Percentiles rank a stretch among this genome's conserved stretches.
Conservation (phyloP, 2,888 invertebrate genomes). For the Cetonia aurata region DNA sequence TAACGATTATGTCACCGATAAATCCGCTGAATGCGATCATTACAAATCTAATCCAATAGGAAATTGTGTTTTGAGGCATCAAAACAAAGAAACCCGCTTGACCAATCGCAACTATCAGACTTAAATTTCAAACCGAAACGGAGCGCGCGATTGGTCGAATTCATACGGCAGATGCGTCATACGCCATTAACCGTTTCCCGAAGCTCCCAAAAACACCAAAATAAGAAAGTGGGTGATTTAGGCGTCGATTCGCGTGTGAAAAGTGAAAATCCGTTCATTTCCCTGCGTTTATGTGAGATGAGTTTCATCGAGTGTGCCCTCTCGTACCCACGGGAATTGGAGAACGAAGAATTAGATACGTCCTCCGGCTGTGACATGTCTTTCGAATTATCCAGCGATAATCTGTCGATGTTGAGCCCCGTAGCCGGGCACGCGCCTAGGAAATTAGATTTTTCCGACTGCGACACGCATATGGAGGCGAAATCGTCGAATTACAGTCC, state of each 20-base stretch:
- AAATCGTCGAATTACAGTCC: conserved; percentile 68
- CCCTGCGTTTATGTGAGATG: conserved; percentile 50
- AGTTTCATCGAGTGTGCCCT: conserved; percentile 54
- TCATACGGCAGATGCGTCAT: conserved; percentile 56
- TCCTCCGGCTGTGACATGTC: conserved; percentile 75
- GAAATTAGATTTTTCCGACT: conserved; percentile 73
- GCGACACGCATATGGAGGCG: conserved; percentile 53
- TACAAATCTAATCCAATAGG: conserved; percentile 37
- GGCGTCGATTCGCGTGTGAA: conserved; percentile 28
- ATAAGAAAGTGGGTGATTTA: conserved; percentile 31
- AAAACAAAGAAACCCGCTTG: conserved; percentile 35
- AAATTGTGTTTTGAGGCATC: conserved; percentile 14
- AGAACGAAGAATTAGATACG: conserved; percentile 61
- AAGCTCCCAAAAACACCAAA: conserved; percentile 38
- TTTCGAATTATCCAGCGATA: conserved; percentile 73
- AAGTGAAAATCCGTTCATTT: conserved; percentile 34
- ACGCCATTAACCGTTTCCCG: conserved; percentile 51
- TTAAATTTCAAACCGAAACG: conserved; percentile 39
- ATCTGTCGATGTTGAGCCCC: conserved; percentile 63
- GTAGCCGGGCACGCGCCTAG: conserved; percentile 68
- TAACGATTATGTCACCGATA: too few species aligned
- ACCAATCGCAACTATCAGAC: conserved; percentile 46
- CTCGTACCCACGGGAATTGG: conserved; percentile 56
- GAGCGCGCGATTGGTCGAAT: conserved; percentile 57
- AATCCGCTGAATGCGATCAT: too few species aligned